A percentile compares a stretch with the other conserved stretches of the same genome.
phyloP scores from a whole-genome alignment of 2,888 invertebrate species.

The Pantelozetes paolii region DNA sequence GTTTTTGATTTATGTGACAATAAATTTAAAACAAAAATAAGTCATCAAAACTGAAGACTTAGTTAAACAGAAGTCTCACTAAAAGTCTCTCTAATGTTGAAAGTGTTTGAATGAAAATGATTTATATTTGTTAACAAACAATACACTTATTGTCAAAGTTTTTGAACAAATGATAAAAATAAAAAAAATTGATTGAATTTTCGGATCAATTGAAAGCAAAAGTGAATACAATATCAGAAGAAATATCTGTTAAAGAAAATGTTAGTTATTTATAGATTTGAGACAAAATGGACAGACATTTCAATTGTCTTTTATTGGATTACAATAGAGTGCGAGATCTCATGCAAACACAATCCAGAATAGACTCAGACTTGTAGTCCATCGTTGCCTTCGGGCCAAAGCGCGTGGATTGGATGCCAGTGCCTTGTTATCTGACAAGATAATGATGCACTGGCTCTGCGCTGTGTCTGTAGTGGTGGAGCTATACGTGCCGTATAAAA shows the following conservation, averaged over 20 bases:
- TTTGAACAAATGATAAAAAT: background rate
- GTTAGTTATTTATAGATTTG: no score
- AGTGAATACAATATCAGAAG: background rate
- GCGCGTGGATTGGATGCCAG: constrained; percentile 30
- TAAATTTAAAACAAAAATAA: constrained; percentile 21
- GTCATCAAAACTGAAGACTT: background rate
- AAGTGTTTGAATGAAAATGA: constrained; percentile 3
- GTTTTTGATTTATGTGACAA: constrained; percentile 10
- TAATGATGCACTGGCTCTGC: constrained; percentile 31
- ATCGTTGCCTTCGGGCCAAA: constrained; percentile 33
- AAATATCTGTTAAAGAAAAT: background rate
- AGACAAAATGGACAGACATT: background rate
- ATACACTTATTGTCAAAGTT: background rate
- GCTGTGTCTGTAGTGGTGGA: constrained; percentile 21
- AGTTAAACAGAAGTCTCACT: background rate
- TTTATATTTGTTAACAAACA: constrained; percentile 13
- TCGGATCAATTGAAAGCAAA: constrained; percentile 2
- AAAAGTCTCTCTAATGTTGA: background rate
- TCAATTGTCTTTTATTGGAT: background rate
- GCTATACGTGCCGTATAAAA: constrained; percentile 31
- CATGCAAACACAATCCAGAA: background rate
- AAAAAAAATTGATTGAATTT: background rate
- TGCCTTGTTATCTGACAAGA: constrained; percentile 35
- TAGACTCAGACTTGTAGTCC: background rate
- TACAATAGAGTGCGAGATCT: background rate